Conservation (phyloP, 2,888 invertebrate genomes). For the Busseola fusca region DNA sequence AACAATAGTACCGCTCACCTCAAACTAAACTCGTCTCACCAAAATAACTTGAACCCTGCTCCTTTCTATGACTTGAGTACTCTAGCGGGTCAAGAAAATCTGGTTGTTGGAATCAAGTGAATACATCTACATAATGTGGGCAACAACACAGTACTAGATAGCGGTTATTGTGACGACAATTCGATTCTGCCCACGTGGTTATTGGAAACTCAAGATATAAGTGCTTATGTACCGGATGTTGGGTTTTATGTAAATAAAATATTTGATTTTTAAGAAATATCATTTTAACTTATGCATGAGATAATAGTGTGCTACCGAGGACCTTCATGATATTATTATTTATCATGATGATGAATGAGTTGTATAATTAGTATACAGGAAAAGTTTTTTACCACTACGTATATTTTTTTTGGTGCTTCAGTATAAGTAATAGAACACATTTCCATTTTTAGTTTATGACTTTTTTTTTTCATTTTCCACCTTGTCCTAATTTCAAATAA, state of each 20-base stretch:
- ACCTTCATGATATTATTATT: background rate
- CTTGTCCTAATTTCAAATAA: no score
- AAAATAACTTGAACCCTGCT: conserved; percentile 67
- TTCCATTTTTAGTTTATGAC: no score
- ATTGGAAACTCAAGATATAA: conserved; percentile 58
- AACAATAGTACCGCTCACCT: conserved; percentile 85
- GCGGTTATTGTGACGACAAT: conserved; percentile 80
- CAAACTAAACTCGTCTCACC: conserved; percentile 73
- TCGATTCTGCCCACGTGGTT: conserved; percentile 71
- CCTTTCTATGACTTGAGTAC: conserved; percentile 18
- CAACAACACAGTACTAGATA: conserved; percentile 74
- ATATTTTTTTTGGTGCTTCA: no score
- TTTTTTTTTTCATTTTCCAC: no score
- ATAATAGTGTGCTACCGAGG: conserved; percentile 6
- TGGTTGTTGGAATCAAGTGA: conserved; percentile 73
- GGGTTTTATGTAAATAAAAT: conserved; percentile 9
- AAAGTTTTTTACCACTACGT: no score
- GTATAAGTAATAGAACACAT: no score
- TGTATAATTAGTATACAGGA: no score
- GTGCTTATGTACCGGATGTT: conserved; percentile 17
- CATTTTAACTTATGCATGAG: background rate
- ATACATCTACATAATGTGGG: conserved; percentile 78
- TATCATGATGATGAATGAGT: background rate
- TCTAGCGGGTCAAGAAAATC: conserved; percentile 61
- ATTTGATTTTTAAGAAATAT: conserved; percentile 3